phyloP scores from a whole-genome alignment of 2,797 vertebrate genomes.

The Eutrigla gurnardus region DNA sequence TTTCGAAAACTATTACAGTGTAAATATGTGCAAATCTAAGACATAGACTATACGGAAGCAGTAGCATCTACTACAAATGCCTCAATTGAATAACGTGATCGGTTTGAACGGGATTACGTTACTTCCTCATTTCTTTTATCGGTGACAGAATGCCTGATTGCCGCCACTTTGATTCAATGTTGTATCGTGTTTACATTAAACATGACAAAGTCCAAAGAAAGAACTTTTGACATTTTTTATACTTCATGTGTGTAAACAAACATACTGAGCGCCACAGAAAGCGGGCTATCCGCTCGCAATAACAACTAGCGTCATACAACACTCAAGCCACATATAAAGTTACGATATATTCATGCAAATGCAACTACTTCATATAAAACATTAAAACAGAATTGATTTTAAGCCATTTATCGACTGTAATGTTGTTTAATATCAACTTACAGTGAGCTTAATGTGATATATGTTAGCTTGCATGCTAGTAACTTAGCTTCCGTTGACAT shows the following conservation, averaged over 20 bases:
- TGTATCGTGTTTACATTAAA: neutral
- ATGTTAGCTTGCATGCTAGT: conserved; percentile 72
- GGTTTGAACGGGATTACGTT: neutral
- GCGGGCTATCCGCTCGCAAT: conserved; percentile 51
- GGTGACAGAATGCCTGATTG: neutral
- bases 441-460: conserved; percentile 20
- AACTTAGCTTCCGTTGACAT: conserved; percentile 64
- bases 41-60: neutral
- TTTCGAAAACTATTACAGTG: fast-evolving
- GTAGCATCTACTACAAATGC: neutral
- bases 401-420: neutral
- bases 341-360: neutral
- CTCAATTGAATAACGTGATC: neutral
- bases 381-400: fast-evolving
- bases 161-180: fast-evolving
- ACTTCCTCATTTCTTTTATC: neutral
- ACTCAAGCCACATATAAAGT: neutral
- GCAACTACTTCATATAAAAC: neutral
- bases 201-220: neutral
- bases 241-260: conserved; percentile 62
- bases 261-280: conserved; percentile 20
- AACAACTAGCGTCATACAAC: neutral
- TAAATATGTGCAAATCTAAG: neutral
- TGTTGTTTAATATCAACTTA: conserved; percentile 18
- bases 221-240: neutral